Conservation (phyloP, 1,140 invertebrate species). For the Sitophilus oryzae region DNA sequence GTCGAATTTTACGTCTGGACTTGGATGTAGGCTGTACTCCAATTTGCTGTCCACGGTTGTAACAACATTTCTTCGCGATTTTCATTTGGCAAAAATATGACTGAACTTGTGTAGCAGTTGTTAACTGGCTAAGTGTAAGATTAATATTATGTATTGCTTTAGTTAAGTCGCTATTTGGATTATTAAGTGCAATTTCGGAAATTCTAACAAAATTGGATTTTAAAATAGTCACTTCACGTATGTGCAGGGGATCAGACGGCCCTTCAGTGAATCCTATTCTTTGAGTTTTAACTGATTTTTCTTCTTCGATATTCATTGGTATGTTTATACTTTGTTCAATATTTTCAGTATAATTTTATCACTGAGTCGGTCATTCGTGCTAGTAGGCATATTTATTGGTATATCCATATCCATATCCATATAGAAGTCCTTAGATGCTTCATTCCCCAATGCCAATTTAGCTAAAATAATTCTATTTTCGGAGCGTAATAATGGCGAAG, state of each 20-base stretch:
- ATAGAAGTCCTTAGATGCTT: slow-evolving; percentile 4
- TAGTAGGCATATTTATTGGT: slow-evolving; percentile 3
- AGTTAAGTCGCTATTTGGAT: slow-evolving; percentile 1
- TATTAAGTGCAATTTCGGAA: slow-evolving; percentile 3
- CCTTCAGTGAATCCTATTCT: slow-evolving; percentile 4
- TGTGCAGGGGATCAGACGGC: slow-evolving; percentile 3
- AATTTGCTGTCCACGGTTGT: too few species aligned
- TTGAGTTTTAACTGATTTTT: slow-evolving; percentile 1
- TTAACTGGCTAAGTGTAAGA: slow-evolving; percentile 6
- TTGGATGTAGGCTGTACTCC: too few species aligned
- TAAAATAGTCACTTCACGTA: slow-evolving; percentile 4
- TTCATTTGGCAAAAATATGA: too few species aligned
- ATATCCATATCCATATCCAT: slow-evolving; percentile 6
- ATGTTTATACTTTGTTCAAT: background rate
- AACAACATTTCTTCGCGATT: too few species aligned
- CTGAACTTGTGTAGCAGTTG: too few species aligned
- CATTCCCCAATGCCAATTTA: slow-evolving; percentile 1
- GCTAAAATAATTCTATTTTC: slow-evolving; percentile 2
- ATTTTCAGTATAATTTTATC: too few species aligned
- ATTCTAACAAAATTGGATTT: slow-evolving; percentile 3
- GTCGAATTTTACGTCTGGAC: too few species aligned
- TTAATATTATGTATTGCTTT: slow-evolving; percentile 5
- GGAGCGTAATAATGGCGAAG: background rate
- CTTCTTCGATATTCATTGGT: slow-evolving; percentile 5
- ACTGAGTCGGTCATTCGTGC: too few species aligned